These are phyloP conservation scores for Chanos chanos DNA, from an alignment of 2,797 vertebrate genomes.

Conservation along the genomic window DNA sequence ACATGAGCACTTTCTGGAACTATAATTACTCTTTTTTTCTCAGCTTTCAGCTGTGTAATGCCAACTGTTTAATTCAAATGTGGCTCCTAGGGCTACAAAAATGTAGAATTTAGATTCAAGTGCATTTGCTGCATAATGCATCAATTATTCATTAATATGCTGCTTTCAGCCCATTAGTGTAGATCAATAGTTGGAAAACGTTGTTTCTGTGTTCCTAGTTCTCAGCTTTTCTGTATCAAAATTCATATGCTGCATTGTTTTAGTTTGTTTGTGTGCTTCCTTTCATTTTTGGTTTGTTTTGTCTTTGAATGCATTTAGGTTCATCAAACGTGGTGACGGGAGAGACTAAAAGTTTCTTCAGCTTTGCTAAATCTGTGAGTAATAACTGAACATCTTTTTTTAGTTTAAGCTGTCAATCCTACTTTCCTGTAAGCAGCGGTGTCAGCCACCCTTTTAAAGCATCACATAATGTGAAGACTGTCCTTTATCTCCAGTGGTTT, in stretches of 20 bases:
- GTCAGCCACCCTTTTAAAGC: background rate
- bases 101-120: slow-evolving; percentile 22
- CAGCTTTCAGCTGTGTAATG: slow-evolving; percentile 8
- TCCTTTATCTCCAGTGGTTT: slow-evolving; percentile 7
- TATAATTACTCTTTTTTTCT: slow-evolving; percentile 22
- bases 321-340: slow-evolving; percentile 99
- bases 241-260: too few relatives aligned
- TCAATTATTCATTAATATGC: slow-evolving; percentile 19
- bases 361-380: slow-evolving; percentile 99
- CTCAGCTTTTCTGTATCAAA: too few relatives aligned
- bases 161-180: slow-evolving; percentile 40
- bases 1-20: background rate
- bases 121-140: slow-evolving; percentile 20
- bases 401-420: background rate
- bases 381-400: slow-evolving; percentile 14
- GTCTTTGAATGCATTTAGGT: slow-evolving; percentile 73
- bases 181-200: slow-evolving; percentile 28
- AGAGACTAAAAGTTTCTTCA: slow-evolving; percentile 99
- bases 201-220: too few relatives aligned
- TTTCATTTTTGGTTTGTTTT: too few relatives aligned
- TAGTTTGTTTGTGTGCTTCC: too few relatives aligned
- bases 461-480: too few relatives aligned
- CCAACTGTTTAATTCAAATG: slow-evolving; percentile 13
- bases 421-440: background rate
- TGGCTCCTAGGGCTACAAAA: background rate